Evolutionary conservation across 2,113 vertebrate genomes (phyloP), one percentile per base, ranked within the genome.

Genomic region (Alouatta palliata): DNA sequence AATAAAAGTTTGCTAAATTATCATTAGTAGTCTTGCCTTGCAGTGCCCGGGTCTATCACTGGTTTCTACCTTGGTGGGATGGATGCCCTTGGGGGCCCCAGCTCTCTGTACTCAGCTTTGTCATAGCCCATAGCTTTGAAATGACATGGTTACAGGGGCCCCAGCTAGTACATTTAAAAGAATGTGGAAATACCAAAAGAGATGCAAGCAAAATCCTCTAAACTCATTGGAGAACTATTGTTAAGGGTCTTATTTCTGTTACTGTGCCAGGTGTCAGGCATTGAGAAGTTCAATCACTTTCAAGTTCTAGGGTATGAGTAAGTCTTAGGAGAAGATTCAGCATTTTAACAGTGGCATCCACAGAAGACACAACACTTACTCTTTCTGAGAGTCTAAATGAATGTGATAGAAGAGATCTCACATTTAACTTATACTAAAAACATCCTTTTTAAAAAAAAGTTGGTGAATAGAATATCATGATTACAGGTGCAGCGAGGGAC

Each of bases 401-500:
- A 83, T 89, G 82, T 73, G 77, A 79, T 61, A 32, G 47, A 86
- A 94, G 92, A 37, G 6, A 77, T 66, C 94, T 81, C 47, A 87
- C 56, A 12, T 86, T 87, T 87, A 56, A 92, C 1, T 87, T 91
- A 52, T 87, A 82, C 27, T 66, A 79, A 91, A 79, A 96, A 85
- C 19, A 30, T 49, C 14, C 5, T 21, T 83, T 52, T 68, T 16
- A n/a, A 43, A 86, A 56, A 88, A 76, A 45, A 54, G 27, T 27
- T 75, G 47, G 35, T 27, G 13, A 87, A 40, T 71, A 75, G 56
- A 81, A 66, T 94, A 37, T 83, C 54, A 75, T 77, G 82, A 91
- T 81, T 76, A 87, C 13, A 73, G 64, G 80, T 61, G 8, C 32
- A 94, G 64, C 21, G 87, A 76, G 30, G 73, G 45, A 87, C 5